Evolutionary conservation across 2,113 vertebrate genomes (phyloP).

Genomic region (Calypte anna): DNA sequence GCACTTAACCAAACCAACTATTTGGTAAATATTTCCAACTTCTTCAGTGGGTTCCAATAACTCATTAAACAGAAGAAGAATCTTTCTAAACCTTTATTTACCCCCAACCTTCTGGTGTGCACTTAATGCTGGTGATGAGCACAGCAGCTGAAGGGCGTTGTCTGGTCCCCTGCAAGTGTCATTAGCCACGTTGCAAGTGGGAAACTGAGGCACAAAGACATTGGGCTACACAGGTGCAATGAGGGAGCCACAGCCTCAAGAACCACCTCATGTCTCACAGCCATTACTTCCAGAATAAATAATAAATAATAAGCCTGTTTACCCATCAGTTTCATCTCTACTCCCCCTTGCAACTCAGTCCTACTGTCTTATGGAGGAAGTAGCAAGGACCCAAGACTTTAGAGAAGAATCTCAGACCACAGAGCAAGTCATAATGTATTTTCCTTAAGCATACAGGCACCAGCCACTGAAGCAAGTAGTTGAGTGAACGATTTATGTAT

Average conservation of each 20-base stretch:
- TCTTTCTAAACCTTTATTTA: not conserved
- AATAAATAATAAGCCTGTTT: not conserved
- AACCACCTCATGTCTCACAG: rapidly evolving
- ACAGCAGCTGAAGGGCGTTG: rapidly evolving
- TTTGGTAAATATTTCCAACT: not conserved
- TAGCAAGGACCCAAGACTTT: not conserved
- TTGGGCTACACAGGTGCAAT: not conserved
- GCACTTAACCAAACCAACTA: not conserved
- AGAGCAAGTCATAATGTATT: not conserved
- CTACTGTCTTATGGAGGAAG: not conserved
- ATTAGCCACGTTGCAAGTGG: not conserved
- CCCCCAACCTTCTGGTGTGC: not conserved
- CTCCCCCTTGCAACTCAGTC: not conserved
- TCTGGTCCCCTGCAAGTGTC: not conserved
- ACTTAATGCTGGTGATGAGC: not conserved
- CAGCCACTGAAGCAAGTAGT: not conserved
- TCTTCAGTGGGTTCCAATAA: not conserved
- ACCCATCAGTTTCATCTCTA: rapidly evolving
- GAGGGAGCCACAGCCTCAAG: not conserved
- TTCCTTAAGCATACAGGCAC: not conserved
- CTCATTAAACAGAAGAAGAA: not conserved
- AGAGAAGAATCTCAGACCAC: not conserved
- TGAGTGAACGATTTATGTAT: not conserved
- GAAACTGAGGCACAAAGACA: not conserved
- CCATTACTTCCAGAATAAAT: not conserved